These are phyloP conservation scores for Himalopsyche kuldschensis DNA, from an alignment of 2,888 invertebrate species.

Conservation along the genomic window DNA sequence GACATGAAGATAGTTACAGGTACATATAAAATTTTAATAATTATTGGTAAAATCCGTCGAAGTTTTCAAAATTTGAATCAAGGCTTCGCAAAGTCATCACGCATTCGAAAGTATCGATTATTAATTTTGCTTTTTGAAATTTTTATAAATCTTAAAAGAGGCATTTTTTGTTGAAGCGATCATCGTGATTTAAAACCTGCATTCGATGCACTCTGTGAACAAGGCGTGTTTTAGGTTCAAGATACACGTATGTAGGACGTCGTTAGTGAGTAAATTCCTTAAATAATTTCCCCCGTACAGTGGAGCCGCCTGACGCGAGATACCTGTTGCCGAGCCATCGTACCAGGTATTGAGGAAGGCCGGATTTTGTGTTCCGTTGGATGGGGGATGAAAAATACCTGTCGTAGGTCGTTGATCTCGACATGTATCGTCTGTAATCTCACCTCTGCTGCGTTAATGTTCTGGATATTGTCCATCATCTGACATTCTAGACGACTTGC, in stretches of 20 bases:
- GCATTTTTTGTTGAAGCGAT: background rate
- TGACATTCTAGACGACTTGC: background rate
- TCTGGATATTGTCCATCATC: background rate
- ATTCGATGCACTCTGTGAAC: background rate
- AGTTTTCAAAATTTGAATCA: too few relatives aligned
- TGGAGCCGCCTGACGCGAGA: background rate
- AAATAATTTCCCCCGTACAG: background rate
- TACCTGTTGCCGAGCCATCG: background rate
- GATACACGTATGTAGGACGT: background rate
- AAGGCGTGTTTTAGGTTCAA: background rate
- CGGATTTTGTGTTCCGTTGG: background rate
- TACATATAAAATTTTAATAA: too few relatives aligned
- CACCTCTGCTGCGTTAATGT: background rate
- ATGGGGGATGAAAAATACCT: constrained; percentile 1
- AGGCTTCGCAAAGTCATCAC: too few relatives aligned
- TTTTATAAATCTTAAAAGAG: too few relatives aligned
- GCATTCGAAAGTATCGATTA: too few relatives aligned
- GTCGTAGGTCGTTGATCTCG: background rate
- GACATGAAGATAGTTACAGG: too few relatives aligned
- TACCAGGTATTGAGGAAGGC: background rate
- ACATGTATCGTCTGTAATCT: background rate
- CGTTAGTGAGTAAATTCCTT: background rate
- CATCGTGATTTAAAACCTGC: background rate
- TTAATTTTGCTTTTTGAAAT: too few relatives aligned
- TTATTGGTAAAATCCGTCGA: too few relatives aligned